A percentile compares a stretch with the other conserved stretches of the same genome.
Conservation (phyloP, 2,888 invertebrate species). For the Eristalis arbustorum region DNA sequence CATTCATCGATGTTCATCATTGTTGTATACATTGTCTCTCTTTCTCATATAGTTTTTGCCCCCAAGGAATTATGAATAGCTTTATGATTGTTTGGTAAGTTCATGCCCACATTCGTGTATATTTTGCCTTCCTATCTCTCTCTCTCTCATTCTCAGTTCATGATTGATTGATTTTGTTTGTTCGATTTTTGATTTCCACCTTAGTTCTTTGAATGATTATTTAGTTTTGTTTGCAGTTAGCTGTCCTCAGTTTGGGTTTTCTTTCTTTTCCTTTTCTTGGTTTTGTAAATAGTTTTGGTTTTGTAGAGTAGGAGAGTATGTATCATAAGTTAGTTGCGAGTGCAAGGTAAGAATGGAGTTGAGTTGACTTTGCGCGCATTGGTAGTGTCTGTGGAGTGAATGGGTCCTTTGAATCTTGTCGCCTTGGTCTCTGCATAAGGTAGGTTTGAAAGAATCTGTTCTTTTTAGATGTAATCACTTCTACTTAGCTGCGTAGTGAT, state of each 20-base stretch:
- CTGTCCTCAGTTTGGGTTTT: slow-evolving; percentile 8
- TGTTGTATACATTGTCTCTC: slow-evolving; percentile 72
- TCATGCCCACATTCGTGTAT: slow-evolving; percentile 68
- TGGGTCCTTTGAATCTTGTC: background rate
- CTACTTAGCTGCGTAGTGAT: background rate
- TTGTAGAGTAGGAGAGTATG: slow-evolving; percentile 19
- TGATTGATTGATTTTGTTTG: slow-evolving; percentile 38
- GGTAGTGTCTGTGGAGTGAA: background rate
- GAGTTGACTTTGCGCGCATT: background rate
- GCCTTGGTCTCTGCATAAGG: slow-evolving; percentile 14
- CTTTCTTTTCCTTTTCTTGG: background rate
- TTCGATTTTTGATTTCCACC: slow-evolving; percentile 13
- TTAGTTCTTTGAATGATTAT: slow-evolving; percentile 27
- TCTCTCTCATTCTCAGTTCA: slow-evolving; percentile 47
- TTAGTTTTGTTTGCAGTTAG: slow-evolving; percentile 20
- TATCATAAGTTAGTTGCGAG: background rate
- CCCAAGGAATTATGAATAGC: slow-evolving; percentile 93
- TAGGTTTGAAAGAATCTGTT: slow-evolving; percentile 6
- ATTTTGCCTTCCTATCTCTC: slow-evolving; percentile 30
- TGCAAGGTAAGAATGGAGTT: background rate
- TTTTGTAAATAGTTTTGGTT: slow-evolving; percentile 18
- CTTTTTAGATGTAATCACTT: background rate
- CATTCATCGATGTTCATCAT: slow-evolving; percentile 71
- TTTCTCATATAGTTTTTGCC: slow-evolving; percentile 85
- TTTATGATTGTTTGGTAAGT: slow-evolving; percentile 94